A percentile compares a stretch with the other conserved stretches of the same genome.
phyloP scores from a whole-genome alignment of 2,113 vertebrate species.

The Brachirus orientalis region DNA sequence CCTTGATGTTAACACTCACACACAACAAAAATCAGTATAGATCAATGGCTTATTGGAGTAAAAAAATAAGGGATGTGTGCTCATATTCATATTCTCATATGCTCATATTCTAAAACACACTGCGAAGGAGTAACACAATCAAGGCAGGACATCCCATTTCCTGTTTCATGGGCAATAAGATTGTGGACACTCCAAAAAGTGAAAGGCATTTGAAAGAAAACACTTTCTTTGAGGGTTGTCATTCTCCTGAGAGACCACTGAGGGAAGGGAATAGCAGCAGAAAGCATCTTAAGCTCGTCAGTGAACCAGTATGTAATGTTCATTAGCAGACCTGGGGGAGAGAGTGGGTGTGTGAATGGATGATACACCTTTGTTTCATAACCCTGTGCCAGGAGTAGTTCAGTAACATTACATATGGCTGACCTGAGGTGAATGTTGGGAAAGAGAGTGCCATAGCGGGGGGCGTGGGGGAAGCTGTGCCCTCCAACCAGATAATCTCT shows the following conservation, averaged over 20 bases:
- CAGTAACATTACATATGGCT: constrained; percentile 77
- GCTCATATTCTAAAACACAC: too few relatives aligned
- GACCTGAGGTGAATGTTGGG: constrained; percentile 80
- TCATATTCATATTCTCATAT: too few relatives aligned
- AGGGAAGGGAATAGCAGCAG: constrained; percentile 25
- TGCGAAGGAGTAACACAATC: constrained; percentile 9
- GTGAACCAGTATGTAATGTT: constrained; percentile 81
- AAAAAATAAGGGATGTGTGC: too few relatives aligned
- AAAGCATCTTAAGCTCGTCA: constrained; percentile 69
- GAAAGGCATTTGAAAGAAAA: constrained; percentile 68
- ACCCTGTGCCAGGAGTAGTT: constrained; percentile 55
- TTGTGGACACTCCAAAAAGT: constrained; percentile 51
- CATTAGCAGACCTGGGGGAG: constrained; percentile 76
- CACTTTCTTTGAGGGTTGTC: constrained; percentile 50
- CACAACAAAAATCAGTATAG: too few relatives aligned
- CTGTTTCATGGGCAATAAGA: constrained; percentile 38
- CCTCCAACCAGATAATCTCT: constrained; percentile 77
- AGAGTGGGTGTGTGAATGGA: constrained; percentile 40
- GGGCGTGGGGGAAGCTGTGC: constrained; percentile 31
- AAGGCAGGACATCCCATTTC: constrained; percentile 44
- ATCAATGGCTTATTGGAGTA: too few relatives aligned
- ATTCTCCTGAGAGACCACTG: constrained; percentile 20
- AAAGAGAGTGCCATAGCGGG: constrained; percentile 35
- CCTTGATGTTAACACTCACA: too few relatives aligned
- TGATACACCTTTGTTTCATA: constrained; percentile 73